Base-by-base conservation (phyloP, 2,797 vertebrate species). In the Sylvia borin region DNA sequence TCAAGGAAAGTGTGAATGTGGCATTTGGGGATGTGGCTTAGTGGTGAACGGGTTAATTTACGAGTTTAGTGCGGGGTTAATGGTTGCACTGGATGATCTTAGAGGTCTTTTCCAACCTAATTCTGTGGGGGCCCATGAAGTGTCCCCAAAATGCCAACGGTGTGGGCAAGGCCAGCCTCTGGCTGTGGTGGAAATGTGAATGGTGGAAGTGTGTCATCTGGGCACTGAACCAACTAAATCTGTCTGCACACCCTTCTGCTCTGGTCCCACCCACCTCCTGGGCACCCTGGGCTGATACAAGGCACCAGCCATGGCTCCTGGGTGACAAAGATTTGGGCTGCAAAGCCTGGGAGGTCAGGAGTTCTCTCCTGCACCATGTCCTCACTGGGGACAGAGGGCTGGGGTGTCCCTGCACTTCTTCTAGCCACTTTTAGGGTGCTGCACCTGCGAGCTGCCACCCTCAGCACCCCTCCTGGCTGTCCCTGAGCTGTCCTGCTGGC, bases 101-200 rank as follows among this genome's bases (percentile, higher is more conserved):
- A 10, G 24, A 57, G 43, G 43, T 32, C 27, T n/a, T 65, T n/a
- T 55, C 62, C 86, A 55, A 9, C 31, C 34, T 5, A 10, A 15
- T 36, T 14, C 42, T 15, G 5, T 10, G 34, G 31, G 20, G 70
- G 31, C 11, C 47, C 2, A 1, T 13, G 19, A 24, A 5, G 25
- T 0, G 0, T 27, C 68, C 73, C 76, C 70, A 45, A 9, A 85
- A 57, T 0, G 1, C 26, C 17, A 1, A 2, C 0, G 0, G 4
- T 16, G 50, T 26, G 50, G 42, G 64, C 51, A 27, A 70, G 25
- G 51, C 27, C 58, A 25, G 7, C 50, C 16, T 45, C 42, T 36
- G 1, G 0, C 55, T 3, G 1, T 9, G 45, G 16, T 4, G 0
- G 57, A 29, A n/a, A 34, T 22, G 34, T 25, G 47, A 62, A 11